Evolutionary conservation across 2,888 invertebrate species (phyloP), one percentile per base, ranked within the genome.

Genomic region (Orthosia cruda): DNA sequence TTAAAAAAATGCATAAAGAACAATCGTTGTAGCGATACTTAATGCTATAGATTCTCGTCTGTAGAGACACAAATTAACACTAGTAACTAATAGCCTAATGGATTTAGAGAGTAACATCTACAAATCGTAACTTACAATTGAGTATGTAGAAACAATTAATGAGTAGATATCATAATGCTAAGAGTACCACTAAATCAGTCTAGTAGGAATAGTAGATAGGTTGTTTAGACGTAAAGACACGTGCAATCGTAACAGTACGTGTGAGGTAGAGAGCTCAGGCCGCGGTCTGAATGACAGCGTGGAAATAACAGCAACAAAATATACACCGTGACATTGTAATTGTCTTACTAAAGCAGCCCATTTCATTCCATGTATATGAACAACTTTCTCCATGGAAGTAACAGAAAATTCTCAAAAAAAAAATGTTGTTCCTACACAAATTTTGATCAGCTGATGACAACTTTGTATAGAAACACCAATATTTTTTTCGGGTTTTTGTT

Each of bases 151-250:
- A 91, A 91, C 86, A 87, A 85, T 87, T 86, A 84, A 87, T 88
- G 86, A 92, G 88, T 91, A 90, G 90, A 90, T 88, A 88, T 91
- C 89, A 90, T 93, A 93, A 91, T 84, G 85, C 93, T 95, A 96
- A 92, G 83, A 94, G 92, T 96, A 95, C 90, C 89, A 91, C 96
- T 96, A 96, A 94, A 91, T 96, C 96, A 96, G 96, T 96, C 96
- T 96, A 96, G 92, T 94, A 95, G 95, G 94, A 95, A 90, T 94
- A 93, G 91, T 92, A 95, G 92, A 92, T 94, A 91, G 88, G 90
- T 87, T 88, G 87, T 90, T 90, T 89, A 88, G 85, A 87, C 88
- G 89, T 80, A 83, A 89, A 90, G 89, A 91, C 90, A 92, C 91
- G 95, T 96, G 95, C 95, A 92, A 85, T 89, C 88, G 86, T 88